Percentiles rank a stretch among this genome's conserved stretches.
phyloP scores from a whole-genome alignment of 2,113 vertebrate species.

The Antechinus flavipes region DNA sequence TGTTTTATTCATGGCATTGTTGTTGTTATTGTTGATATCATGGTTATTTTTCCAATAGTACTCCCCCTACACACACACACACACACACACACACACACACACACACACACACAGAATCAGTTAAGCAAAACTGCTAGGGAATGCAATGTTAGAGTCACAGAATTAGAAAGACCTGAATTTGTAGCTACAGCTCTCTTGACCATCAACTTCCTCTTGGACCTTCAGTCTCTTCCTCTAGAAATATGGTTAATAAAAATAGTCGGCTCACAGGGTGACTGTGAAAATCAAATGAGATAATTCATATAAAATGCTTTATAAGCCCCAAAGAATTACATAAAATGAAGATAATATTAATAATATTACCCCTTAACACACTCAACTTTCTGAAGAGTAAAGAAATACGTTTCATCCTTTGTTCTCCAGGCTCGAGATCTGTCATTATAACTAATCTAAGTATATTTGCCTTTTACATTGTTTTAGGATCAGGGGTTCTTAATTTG shows the following conservation, averaged over 20 bases:
- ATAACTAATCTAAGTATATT: neutral
- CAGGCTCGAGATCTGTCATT: neutral
- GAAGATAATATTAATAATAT: neutral
- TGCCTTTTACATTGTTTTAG: neutral
- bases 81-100: neutral
- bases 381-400: neutral
- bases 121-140: neutral
- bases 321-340: neutral
- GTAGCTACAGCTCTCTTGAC: neutral
- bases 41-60: neutral
- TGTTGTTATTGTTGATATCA: neutral
- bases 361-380: neutral
- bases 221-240: neutral
- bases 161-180: neutral
- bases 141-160: neutral
- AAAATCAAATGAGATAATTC: neutral
- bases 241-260: neutral
- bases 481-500: neutral
- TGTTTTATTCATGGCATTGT: neutral
- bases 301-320: neutral
- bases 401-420: neutral
- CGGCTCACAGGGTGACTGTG: neutral
- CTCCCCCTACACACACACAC: neutral
- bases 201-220: neutral
- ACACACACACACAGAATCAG: neutral